Conservation (phyloP, 2,888 invertebrate genomes). For the Cataglyphis rosenhaueri region DNA sequence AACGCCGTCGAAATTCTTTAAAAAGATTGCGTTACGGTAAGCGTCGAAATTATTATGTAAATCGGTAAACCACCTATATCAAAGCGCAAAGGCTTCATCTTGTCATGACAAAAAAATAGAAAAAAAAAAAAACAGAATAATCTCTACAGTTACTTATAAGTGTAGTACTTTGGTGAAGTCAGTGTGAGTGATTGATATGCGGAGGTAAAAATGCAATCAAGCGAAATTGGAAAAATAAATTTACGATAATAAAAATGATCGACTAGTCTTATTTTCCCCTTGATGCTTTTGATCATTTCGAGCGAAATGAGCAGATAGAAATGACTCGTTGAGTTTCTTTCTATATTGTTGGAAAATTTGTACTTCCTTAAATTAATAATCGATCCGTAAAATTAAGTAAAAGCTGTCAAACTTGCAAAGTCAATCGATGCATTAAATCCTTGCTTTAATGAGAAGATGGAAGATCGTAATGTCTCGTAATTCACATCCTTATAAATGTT, state of each 20-base stretch:
- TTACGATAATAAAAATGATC: neutral
- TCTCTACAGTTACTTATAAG: too few species aligned
- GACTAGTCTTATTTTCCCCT: neutral
- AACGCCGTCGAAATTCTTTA: conserved; percentile 64
- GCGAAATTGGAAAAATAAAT: neutral
- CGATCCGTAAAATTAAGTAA: too few species aligned
- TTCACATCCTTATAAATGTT: too few species aligned
- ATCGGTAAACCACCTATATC: neutral
- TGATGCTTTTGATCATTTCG: conserved; percentile 1
- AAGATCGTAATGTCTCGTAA: too few species aligned
- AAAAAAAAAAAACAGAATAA: too few species aligned
- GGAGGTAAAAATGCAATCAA: neutral
- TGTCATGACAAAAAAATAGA: neutral
- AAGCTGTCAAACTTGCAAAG: too few species aligned
- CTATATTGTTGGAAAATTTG: neutral
- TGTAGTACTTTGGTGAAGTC: neutral
- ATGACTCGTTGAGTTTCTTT: neutral
- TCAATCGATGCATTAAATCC: too few species aligned
- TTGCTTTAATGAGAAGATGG: too few species aligned
- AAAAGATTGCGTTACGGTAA: conserved; percentile 60
- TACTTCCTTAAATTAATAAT: too few species aligned
- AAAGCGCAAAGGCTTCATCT: neutral
- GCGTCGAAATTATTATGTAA: conserved; percentile 13
- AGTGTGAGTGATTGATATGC: neutral
- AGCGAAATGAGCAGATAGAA: neutral